Base-by-base conservation (phyloP, 2,888 invertebrate genomes). In the Plebejus anna region DNA sequence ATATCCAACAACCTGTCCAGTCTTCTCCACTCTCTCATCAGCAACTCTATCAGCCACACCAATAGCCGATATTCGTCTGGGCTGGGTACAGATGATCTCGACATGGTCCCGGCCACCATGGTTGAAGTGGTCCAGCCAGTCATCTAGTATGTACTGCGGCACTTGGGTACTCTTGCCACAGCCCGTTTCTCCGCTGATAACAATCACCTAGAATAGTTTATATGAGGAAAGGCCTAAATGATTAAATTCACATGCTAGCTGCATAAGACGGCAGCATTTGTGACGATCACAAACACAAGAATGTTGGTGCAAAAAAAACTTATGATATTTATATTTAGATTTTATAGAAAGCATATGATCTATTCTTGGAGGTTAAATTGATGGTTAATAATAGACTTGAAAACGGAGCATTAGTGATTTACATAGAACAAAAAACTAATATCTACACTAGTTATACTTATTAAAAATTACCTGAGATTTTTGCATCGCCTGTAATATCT, bases 21-120 rank as follows among this genome's bases (percentile, higher is more conserved):
- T 94, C 83, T 94, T 95, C 86, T 98, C 98, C 38, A 95, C 94
- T 76, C 98, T 94, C 88, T 99, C 99, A 4, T 96, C 95, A 0
- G 98, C 97, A 0, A 99, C 98, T 83, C 98, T 94, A 84, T 98
- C 98, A 0, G 98, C 98, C 0, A 99, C 97, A 16, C 98, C 97
- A 76, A 98, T 97, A 2, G 98, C 98, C 0, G 98, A 98, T 83
- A 99, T 96, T 82, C 98, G 94, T 71, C 99, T 94, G 0, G 99
- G 99, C 88, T 99, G 98, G 0, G 98, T 98, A 84, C 98, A 98
- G 75, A 99, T 95, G 70, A 99, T 97, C 84, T 98, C 97, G 4
- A 97, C 95, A 79, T 97, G 97, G 11, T 95, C 90, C 13, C 94
- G 89, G 0, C 91, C 93, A 9, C 87, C 87, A 11, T 93, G 91